phyloP scores from a whole-genome alignment of 2,888 invertebrate genomes.

The Heliothis peltigera region DNA sequence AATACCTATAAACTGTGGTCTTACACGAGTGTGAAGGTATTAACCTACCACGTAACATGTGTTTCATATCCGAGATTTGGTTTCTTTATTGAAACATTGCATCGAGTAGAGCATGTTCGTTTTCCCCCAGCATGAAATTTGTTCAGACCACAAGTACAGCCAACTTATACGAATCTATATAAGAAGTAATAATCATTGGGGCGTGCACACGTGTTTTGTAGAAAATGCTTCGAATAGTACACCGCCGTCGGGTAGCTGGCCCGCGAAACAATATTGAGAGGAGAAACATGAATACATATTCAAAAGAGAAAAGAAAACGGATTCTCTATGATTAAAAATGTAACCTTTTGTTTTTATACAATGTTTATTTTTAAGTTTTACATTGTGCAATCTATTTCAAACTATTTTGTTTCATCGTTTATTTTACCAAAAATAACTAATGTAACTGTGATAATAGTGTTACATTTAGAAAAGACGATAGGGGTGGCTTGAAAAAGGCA shows the following conservation, averaged over 20 bases:
- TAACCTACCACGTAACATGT: slow-evolving; percentile 6
- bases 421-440: slow-evolving; percentile 5
- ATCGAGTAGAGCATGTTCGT: slow-evolving; percentile 44
- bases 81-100: slow-evolving; percentile 43
- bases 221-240: slow-evolving; percentile 78
- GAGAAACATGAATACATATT: slow-evolving; percentile 79
- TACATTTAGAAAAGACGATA: neutral
- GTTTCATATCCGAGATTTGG: slow-evolving; percentile 20
- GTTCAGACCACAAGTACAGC: slow-evolving; percentile 47
- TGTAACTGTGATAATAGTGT: neutral
- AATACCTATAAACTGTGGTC: slow-evolving; percentile 19
- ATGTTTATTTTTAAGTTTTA: slow-evolving; percentile 41
- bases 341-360: slow-evolving; percentile 46
- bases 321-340: slow-evolving; percentile 68
- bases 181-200: slow-evolving; percentile 84
- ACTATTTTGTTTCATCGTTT: slow-evolving; percentile 8
- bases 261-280: slow-evolving; percentile 83
- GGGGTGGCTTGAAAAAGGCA: slow-evolving; percentile 17
- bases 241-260: slow-evolving; percentile 66
- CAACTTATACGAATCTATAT: slow-evolving; percentile 66
- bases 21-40: slow-evolving; percentile 30
- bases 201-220: slow-evolving; percentile 81
- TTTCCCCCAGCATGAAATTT: slow-evolving; percentile 47
- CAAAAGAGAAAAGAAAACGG: slow-evolving; percentile 73
- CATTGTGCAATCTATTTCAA: slow-evolving; percentile 24